These are phyloP conservation scores for Parus major DNA, from an alignment of 2,113 vertebrate genomes.

Conservation along the genomic window DNA sequence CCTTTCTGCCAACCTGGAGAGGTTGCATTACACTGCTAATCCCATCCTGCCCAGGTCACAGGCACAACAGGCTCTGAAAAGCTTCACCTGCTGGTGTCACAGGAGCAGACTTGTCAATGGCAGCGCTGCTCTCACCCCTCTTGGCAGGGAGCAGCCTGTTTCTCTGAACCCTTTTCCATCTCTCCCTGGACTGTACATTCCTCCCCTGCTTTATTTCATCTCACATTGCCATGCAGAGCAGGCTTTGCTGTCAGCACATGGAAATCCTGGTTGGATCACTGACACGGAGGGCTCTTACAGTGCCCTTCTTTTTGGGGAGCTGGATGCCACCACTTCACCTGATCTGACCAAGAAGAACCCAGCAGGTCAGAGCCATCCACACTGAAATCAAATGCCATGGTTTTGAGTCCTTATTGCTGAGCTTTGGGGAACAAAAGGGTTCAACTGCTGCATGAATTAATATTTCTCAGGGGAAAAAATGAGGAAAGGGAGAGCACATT, in stretches of 20 bases:
- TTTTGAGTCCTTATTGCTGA: neutral
- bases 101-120: conserved; percentile 22
- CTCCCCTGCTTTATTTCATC: conserved; percentile 5
- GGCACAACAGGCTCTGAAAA: conserved; percentile 21
- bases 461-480: neutral
- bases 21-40: conserved; percentile 56
- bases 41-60: conserved; percentile 58
- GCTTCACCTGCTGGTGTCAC: conserved; percentile 61
- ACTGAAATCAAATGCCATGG: neutral
- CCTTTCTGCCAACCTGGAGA: conserved; percentile 43
- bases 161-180: conserved; percentile 35
- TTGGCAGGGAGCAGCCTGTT: conserved; percentile 35
- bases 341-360: neutral
- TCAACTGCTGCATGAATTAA: neutral
- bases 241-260: conserved; percentile 39
- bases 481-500: neutral
- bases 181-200: conserved; percentile 39
- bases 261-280: neutral
- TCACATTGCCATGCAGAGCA: conserved; percentile 6
- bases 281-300: neutral
- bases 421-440: neutral
- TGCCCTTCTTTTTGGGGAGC: neutral
- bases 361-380: neutral
- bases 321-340: neutral
- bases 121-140: neutral